These are phyloP conservation scores for Odocoileus hemionus DNA, from an alignment of 2,113 vertebrate genomes.

Conservation along the genomic window DNA sequence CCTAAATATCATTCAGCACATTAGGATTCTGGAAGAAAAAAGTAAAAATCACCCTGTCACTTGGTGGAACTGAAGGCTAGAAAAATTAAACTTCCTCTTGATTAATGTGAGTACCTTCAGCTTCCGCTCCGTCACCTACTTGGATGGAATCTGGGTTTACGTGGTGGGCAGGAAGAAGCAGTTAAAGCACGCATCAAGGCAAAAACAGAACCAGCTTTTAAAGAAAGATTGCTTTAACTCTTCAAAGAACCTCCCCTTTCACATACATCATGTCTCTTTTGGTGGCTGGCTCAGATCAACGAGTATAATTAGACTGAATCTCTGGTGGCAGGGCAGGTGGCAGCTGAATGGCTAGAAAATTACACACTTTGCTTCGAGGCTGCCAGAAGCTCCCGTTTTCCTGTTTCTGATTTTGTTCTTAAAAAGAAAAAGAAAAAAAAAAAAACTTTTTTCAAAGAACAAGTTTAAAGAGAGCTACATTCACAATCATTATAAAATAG, in stretches of 20 bases:
- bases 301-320: conserved; percentile 79
- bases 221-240: conserved; percentile 74
- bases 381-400: conserved; percentile 63
- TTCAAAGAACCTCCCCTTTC: conserved; percentile 72
- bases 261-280: conserved; percentile 68
- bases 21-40: conserved; percentile 69
- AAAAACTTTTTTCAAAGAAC: conserved; percentile 56
- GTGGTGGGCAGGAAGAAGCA: neutral
- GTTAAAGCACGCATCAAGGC: conserved; percentile 47
- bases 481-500: conserved; percentile 58
- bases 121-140: conserved; percentile 44
- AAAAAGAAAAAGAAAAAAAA: neutral
- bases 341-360: conserved; percentile 76
- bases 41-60: conserved; percentile 64
- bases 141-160: conserved; percentile 33
- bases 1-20: conserved; percentile 54
- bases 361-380: conserved; percentile 70
- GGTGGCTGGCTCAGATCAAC: conserved; percentile 75
- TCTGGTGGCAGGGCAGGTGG: conserved; percentile 78
- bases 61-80: conserved; percentile 65
- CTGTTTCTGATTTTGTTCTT: conserved; percentile 51
- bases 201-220: conserved; percentile 62
- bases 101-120: conserved; percentile 62
- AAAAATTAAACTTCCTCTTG: conserved; percentile 65
- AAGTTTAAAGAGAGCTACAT: conserved; percentile 50